Percentiles rank a stretch among this genome's conserved stretches.
phyloP scores from a whole-genome alignment of 2,888 invertebrate genomes.

The Spilosoma lubricipeda region DNA sequence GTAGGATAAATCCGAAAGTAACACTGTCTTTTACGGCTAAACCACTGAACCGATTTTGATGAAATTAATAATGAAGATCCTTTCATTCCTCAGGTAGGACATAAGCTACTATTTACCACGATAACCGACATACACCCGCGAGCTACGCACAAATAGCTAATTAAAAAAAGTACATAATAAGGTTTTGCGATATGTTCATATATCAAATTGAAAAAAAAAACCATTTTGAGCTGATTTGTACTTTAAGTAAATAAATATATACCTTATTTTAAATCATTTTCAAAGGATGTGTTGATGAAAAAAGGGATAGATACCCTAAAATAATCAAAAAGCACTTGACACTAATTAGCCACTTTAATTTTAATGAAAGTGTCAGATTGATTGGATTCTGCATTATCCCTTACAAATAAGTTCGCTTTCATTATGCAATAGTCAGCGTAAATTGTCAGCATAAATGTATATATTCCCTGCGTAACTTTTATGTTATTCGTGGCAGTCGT shows the following conservation, averaged over 20 bases:
- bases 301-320: too few species aligned
- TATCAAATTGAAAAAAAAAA: not conserved
- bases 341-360: not conserved
- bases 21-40: too few species aligned
- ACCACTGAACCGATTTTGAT: too few species aligned
- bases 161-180: not conserved
- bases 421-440: not conserved
- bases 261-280: too few species aligned
- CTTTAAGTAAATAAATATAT: not conserved
- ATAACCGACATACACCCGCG: too few species aligned
- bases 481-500: not conserved
- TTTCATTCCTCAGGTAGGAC: too few species aligned
- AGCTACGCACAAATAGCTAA: too few species aligned
- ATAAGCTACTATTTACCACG: too few species aligned
- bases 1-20: too few species aligned
- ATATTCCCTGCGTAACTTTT: slow-evolving; percentile 1
- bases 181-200: not conserved
- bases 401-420: not conserved
- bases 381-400: not conserved
- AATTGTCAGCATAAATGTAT: not conserved
- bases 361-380: not conserved
- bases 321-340: not conserved
- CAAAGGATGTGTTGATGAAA: too few species aligned
- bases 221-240: too few species aligned
- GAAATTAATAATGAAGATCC: too few species aligned